Percentiles rank a stretch among this genome's conserved stretches.
These are phyloP conservation scores for Melanerpes formicivorus DNA, from an alignment of 2,113 vertebrate species.

Conservation along the genomic window DNA sequence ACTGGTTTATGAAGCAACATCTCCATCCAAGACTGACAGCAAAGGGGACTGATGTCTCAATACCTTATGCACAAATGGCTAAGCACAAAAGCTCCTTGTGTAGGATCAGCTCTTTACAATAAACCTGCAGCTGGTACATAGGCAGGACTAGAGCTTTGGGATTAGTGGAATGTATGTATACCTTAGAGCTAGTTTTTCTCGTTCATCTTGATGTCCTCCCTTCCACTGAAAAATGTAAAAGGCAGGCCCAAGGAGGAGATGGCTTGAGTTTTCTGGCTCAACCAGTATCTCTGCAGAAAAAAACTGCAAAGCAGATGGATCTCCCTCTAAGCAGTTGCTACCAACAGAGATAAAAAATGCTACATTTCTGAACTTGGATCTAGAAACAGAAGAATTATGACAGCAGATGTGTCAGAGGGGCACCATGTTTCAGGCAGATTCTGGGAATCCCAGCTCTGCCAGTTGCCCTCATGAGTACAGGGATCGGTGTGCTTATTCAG, in stretches of 20 bases:
- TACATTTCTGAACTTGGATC: background rate
- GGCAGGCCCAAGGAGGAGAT: background rate
- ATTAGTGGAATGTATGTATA: background rate
- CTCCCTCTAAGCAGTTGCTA: background rate
- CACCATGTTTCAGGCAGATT: background rate
- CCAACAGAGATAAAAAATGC: background rate
- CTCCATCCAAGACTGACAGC: background rate
- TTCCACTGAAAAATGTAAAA: constrained; percentile 41
- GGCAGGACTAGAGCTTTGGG: background rate
- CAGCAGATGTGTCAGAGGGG: background rate
- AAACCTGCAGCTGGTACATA: background rate
- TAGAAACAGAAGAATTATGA: background rate
- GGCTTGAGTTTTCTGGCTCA: constrained; percentile 1
- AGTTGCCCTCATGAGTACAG: fast-evolving
- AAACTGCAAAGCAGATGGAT: background rate
- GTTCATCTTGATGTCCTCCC: background rate
- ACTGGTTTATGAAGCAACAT: background rate
- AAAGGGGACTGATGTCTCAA: background rate
- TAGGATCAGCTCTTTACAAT: background rate
- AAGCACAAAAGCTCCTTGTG: background rate
- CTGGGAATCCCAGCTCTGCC: background rate
- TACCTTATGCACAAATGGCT: background rate
- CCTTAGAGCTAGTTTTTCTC: constrained; percentile 58
- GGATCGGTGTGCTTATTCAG: background rate
- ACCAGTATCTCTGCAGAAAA: background rate